Percentiles rank a stretch among this genome's conserved stretches.
These are phyloP conservation scores for Corydoras maculifer DNA, from an alignment of 2,113 vertebrate species.

Conservation along the genomic window DNA sequence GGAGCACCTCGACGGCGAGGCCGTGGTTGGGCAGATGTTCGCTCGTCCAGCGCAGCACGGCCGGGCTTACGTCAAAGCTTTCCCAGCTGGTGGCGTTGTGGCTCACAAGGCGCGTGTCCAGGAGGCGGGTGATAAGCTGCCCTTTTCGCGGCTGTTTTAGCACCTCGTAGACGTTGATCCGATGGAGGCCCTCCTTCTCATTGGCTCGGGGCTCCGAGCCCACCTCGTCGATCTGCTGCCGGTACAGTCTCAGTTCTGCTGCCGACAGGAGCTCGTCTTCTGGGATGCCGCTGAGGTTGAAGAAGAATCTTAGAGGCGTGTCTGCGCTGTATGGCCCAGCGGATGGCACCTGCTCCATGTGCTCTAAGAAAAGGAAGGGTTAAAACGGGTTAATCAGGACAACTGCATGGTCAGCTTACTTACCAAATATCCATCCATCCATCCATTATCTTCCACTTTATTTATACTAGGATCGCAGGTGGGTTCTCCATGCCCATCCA, in stretches of 20 bases:
- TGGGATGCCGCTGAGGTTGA: slow-evolving; percentile 96
- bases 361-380: slow-evolving; percentile 65
- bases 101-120: slow-evolving; percentile 90
- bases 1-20: slow-evolving; percentile 85
- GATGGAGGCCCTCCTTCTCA: slow-evolving; percentile 69
- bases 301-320: slow-evolving; percentile 76
- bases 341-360: slow-evolving; percentile 79
- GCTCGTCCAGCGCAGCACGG: slow-evolving; percentile 89
- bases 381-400: not conserved
- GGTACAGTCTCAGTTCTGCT: slow-evolving; percentile 89
- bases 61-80: slow-evolving; percentile 94
- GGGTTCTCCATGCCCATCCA: too few relatives aligned
- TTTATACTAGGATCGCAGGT: too few relatives aligned
- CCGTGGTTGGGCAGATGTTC: slow-evolving; percentile 88
- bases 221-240: slow-evolving; percentile 76
- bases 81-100: slow-evolving; percentile 91
- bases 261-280: slow-evolving; percentile 90
- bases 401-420: too few relatives aligned
- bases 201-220: slow-evolving; percentile 59
- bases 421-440: too few relatives aligned
- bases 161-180: slow-evolving; percentile 96
- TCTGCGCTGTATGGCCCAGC: slow-evolving; percentile 59
- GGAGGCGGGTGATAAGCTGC: slow-evolving; percentile 84
- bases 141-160: slow-evolving; percentile 75
- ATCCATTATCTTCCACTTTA: too few relatives aligned